Evolutionary conservation across 2,797 vertebrate species (phyloP), one percentile per base, ranked within the genome.

Genomic region (Arrhamphus sclerolepis): DNA sequence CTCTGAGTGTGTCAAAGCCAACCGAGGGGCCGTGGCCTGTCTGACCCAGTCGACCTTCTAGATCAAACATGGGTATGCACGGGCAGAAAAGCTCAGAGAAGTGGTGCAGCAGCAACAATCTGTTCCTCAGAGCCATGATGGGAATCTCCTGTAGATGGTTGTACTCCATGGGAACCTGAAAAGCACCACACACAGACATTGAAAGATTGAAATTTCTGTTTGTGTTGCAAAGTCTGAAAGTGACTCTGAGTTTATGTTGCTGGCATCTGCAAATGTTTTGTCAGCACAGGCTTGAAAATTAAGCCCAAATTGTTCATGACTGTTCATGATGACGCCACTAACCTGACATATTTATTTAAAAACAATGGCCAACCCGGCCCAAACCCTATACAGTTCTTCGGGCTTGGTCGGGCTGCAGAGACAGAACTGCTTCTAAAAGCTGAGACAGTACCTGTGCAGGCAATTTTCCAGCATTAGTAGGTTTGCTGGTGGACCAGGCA

Each of bases 81-180:
- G 98, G 98, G 78, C 98, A 99, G 89, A 99, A 98, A 61, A 99
- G 95, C 85, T 99, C 98, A 0, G 98, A 99, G 90, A 99, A 96
- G 87, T 98, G 96, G 69, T 99, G 97, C 71, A 99, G 90, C 16
- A 99, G 92, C 65, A 99, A 89, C 73, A 99, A 91, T 39, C 97
- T 91, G 88, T 99, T 99, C 74, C 98, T 93, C 87, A 99, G 84
- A 0, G 93, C 92, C 75, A 98, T 93, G 20, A 99, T 95, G 22
- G 94, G 92, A 65, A 98, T 96, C 84, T 99, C 97, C 82, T 98
- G 96, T 29, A 99, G 90, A 80, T 99, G 97, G 80, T 98, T 99
- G 90, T 98, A 98, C 86, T 99, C 98, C 98, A 99, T 99, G 42
- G 98, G 98, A 73, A 99, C 96, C 98, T 99, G 40, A 2, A 46